phyloP scores from a whole-genome alignment of 2,113 vertebrate species.

The Podarcis cretensis region DNA sequence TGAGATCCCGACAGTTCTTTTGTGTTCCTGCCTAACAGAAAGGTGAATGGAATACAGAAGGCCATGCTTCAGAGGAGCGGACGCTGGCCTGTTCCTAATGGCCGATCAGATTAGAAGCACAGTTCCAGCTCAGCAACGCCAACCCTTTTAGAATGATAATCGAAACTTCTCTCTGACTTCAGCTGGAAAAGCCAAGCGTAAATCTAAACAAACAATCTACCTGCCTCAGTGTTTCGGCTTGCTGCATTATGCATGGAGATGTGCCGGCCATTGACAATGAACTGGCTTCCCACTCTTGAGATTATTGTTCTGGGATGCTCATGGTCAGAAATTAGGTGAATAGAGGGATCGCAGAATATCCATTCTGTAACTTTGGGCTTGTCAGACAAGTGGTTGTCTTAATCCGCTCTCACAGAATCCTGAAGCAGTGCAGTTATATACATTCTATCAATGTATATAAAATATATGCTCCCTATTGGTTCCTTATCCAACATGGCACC shows the following conservation, averaged over 20 bases:
- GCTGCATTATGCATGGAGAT: not conserved
- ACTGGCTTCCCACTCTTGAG: slow-evolving; percentile 14
- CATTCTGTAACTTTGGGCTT: not conserved
- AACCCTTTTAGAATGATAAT: slow-evolving; percentile 43
- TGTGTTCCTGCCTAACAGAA: slow-evolving; percentile 26
- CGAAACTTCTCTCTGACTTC: slow-evolving; percentile 31
- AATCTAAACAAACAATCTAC: slow-evolving; percentile 57
- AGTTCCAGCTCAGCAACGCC: slow-evolving; percentile 33
- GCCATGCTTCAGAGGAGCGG: not conserved
- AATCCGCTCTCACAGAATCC: not conserved
- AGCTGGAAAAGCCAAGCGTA: slow-evolving; percentile 47
- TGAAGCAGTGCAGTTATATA: not conserved
- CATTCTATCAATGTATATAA: not conserved
- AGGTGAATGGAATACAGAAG: slow-evolving; percentile 28
- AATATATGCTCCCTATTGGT: not conserved
- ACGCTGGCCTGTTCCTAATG: slow-evolving; percentile 42
- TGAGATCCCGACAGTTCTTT: not conserved
- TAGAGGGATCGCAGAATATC: not conserved
- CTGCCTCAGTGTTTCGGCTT: slow-evolving; percentile 19
- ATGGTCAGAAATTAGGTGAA: slow-evolving; percentile 3
- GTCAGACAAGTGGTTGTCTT: not conserved
- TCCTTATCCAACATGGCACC: not conserved
- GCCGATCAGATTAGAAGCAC: slow-evolving; percentile 32
- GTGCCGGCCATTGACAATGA: not conserved
- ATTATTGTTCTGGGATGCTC: not conserved